Percentiles rank a stretch among this genome's conserved stretches.
Conservation (phyloP, 2,888 invertebrate genomes). For the Brachyopa scutellaris region DNA sequence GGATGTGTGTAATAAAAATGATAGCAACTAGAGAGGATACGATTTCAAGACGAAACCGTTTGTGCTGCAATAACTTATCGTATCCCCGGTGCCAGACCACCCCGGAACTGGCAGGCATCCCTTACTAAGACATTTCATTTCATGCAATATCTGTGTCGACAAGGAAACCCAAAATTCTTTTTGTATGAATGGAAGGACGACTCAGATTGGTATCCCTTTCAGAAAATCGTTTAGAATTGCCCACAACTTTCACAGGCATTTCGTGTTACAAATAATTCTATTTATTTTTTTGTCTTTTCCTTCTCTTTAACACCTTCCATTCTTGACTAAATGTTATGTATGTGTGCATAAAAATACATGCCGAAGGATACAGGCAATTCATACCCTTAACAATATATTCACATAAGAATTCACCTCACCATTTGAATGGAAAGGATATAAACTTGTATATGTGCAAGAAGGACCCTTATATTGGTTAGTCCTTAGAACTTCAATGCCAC, state of each 20-base stretch:
- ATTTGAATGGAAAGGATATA: neutral
- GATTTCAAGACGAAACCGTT: constrained; percentile 19
- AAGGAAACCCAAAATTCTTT: neutral
- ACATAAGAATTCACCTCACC: constrained; percentile 9
- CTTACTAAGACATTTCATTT: constrained; percentile 19
- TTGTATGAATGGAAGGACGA: constrained; percentile 13
- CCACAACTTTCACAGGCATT: constrained; percentile 16
- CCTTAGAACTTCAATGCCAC: neutral
- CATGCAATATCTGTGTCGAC: neutral
- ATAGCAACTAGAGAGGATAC: constrained; percentile 14
- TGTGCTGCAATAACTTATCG: constrained; percentile 29
- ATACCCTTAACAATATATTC: neutral
- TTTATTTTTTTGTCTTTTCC: neutral
- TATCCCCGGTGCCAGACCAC: neutral
- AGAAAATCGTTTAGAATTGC: constrained; percentile 30
- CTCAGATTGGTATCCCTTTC: constrained; percentile 28
- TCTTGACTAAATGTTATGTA: neutral
- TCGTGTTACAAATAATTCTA: constrained; percentile 9
- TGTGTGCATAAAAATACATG: neutral
- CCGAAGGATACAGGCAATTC: neutral
- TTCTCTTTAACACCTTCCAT: constrained; percentile 4
- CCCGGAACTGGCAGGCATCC: neutral
- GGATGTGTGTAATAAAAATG: constrained; percentile 15
- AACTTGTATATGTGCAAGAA: neutral
- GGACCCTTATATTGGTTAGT: neutral